Percentiles rank a stretch among this genome's conserved stretches.
phyloP scores from a whole-genome alignment of 1,140 invertebrate species.

The Cyclina sinensis region DNA sequence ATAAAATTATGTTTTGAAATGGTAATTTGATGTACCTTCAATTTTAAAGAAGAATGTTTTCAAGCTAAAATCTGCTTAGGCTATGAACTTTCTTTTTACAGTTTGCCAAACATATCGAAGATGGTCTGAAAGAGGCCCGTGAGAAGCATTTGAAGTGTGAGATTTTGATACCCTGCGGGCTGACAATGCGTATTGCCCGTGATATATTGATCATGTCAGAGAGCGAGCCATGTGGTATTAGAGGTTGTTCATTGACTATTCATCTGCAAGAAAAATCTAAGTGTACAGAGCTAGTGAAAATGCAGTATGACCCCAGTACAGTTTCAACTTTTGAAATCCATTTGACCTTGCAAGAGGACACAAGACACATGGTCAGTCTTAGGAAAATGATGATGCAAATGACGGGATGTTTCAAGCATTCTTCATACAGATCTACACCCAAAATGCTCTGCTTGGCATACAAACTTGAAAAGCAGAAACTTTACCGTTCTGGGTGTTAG shows the following conservation, averaged over 20 bases:
- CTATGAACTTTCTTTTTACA: constrained; percentile 19
- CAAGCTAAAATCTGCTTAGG: no score
- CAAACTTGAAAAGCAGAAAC: constrained; percentile 94
- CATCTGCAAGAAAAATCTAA: constrained; percentile 80
- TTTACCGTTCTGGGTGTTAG: constrained; percentile 89
- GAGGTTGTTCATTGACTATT: constrained; percentile 85
- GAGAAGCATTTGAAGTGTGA: constrained; percentile 91
- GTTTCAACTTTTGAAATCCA: constrained; percentile 95
- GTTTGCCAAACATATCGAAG: constrained; percentile 89
- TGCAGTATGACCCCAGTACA: constrained; percentile 93
- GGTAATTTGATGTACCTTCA: no score
- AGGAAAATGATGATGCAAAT: constrained; percentile 87
- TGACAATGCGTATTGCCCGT: constrained; percentile 91
- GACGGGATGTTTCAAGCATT: constrained; percentile 92
- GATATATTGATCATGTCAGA: constrained; percentile 93
- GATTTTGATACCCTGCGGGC: constrained; percentile 92
- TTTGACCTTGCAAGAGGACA: constrained; percentile 94
- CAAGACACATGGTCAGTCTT: constrained; percentile 92
- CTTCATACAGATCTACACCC: constrained; percentile 89
- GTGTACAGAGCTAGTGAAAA: constrained; percentile 87
- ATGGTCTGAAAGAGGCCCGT: constrained; percentile 92
- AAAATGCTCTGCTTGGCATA: constrained; percentile 95
- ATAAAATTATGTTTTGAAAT: no score
- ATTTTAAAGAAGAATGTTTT: no score
- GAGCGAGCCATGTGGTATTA: constrained; percentile 93